Evolutionary conservation across 2,888 invertebrate genomes (phyloP), one percentile per base, ranked within the genome.

Genomic region (Ectemnius lituratus): DNA sequence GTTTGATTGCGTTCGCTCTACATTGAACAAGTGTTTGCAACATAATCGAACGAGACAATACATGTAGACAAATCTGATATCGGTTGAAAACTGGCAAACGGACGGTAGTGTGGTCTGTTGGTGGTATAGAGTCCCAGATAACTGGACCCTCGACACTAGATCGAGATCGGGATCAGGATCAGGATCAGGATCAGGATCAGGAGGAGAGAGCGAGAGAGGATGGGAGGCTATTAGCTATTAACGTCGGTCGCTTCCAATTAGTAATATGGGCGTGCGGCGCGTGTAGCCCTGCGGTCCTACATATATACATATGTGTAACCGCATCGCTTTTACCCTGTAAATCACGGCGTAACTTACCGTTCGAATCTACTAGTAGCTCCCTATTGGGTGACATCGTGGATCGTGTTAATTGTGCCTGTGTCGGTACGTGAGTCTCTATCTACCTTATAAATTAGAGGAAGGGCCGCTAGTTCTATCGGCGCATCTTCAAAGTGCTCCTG

Each of bases 291-390:
- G 37, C 37, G 37, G 37, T 37, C 1, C 37, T 37, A 37, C 37
- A 37, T 37, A 37, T 3, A 23, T 23, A 23, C 23, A 23, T 23
- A 23, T 23, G 23, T 23, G 23, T 37, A 37, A 37, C 37, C 37
- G 37, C 37, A 37, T 37, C 37, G 37, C 37, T 37, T 37, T 82
- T 85, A 85, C 85, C 85, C 85, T 85, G 84, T 85, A 81, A 78
- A 82, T 83, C 81, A 82, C 77, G 79, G 76, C 79, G 77, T 75
- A 79, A 76, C 79, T 83, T 80, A 83, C 76, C 62, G 72, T 71
- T 79, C 78, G 69, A 78, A 74, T 76, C 81, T 80, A 78, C 72
- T 61, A 78, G 46, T 56, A n/a, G 49, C 14, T 37, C 23, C 23
- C 20, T 6, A 45, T 16, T 52, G 45, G 47, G 49, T 67, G 37